Conservation (phyloP, 2,888 invertebrate species). For the Amphipoea lucens region DNA sequence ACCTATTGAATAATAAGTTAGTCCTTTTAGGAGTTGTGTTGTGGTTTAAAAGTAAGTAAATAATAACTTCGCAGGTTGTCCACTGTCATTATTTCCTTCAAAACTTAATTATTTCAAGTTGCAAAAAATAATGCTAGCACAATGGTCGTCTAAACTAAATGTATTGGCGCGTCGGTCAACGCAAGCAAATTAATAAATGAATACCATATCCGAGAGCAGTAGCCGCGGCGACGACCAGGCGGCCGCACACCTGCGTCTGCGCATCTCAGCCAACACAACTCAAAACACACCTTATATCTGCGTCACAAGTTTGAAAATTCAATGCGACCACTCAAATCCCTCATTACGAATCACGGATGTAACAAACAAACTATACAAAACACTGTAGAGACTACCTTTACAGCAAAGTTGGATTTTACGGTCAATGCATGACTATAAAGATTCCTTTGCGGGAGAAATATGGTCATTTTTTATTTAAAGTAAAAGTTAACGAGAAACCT, state of each 20-base stretch:
- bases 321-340: slow-evolving; percentile 68
- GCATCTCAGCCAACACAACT: slow-evolving; percentile 77
- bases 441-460: slow-evolving; percentile 80
- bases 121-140: slow-evolving; percentile 46
- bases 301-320: slow-evolving; percentile 49
- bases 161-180: slow-evolving; percentile 82
- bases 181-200: slow-evolving; percentile 89
- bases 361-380: slow-evolving; percentile 89
- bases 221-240: slow-evolving; percentile 88
- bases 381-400: slow-evolving; percentile 82
- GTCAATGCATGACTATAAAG: slow-evolving; percentile 79
- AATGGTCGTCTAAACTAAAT: slow-evolving; percentile 70
- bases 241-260: slow-evolving; percentile 88
- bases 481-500: slow-evolving; percentile 69
- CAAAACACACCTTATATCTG: slow-evolving; percentile 63
- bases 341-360: slow-evolving; percentile 90
- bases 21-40: too few species aligned
- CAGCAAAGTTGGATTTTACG: slow-evolving; percentile 86
- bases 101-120: slow-evolving; percentile 33
- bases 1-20: not conserved
- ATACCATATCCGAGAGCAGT: slow-evolving; percentile 88
- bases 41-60: not conserved
- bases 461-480: slow-evolving; percentile 77
- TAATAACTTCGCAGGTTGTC: not conserved
- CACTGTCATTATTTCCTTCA: slow-evolving; percentile 2